These are phyloP conservation scores for Cacatua alba DNA, from an alignment of 2,113 vertebrate genomes.

Conservation along the genomic window DNA sequence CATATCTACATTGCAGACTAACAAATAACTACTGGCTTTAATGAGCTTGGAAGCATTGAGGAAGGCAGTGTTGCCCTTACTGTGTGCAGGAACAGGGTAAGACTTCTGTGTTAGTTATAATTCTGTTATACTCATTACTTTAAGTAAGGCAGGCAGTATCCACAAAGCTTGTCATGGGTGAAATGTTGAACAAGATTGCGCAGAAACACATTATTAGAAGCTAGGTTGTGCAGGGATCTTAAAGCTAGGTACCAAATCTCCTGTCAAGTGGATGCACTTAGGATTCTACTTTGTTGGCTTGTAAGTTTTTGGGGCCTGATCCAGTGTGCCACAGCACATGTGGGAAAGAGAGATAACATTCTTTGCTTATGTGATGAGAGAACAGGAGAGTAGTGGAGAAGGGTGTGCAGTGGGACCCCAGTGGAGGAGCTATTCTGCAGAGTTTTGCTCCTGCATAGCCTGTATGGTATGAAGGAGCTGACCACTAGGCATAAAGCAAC, in stretches of 20 bases:
- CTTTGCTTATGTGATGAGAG: background rate
- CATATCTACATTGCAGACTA: background rate
- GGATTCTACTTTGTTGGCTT: background rate
- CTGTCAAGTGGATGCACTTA: background rate
- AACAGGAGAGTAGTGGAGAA: background rate
- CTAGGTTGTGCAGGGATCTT: background rate
- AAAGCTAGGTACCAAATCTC: background rate
- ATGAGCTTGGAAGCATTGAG: background rate
- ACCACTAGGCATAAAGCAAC: background rate
- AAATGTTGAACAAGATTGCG: background rate
- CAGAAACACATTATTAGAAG: background rate
- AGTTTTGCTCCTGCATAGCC: background rate
- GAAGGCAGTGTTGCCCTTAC: background rate
- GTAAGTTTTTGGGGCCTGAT: background rate
- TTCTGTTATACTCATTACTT: background rate
- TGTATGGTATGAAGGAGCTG: background rate
- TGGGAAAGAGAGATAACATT: background rate
- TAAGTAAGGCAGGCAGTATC: background rate
- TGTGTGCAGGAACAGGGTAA: background rate
- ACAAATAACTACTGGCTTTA: background rate
- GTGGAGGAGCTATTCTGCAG: background rate
- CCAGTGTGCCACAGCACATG: background rate
- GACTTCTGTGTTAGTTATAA: background rate
- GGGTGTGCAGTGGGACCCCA: background rate
- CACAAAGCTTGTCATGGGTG: background rate